Base-by-base conservation (phyloP, 1,140 invertebrate genomes). In the Trachelipus rathkii region DNA sequence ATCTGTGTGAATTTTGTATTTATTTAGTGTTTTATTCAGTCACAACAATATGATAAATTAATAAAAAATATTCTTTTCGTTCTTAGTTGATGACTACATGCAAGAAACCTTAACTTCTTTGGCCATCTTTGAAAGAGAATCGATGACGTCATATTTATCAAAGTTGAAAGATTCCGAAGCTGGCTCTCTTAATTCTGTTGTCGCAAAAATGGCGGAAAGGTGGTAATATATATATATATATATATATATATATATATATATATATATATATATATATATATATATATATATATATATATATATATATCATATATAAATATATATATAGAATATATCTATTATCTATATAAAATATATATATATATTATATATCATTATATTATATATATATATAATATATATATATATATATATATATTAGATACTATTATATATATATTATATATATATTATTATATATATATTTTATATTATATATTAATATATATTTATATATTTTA, bases 121-220 rank as follows among this genome's bases (percentile, higher is more conserved):
- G 73, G 33, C 60, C 9, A 76, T 76, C 7, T 76, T 71, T 21
- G 69, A 71, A 53, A 76, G 70, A 53, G 67, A 76, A 50, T n/a
- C 69, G 0, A 23, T 71, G 10, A 71, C 45, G 24, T 76, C 67
- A 13, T 70, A 66, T 24, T 43, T 71, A 19, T 44, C 69, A 68
- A 46, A 76, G n/a, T 0, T 76, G 13, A 45, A 76, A 44, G 45
- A 43, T 7, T n/a, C 13, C 23, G 24, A 71, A 11, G 67, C 69
- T 0, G 44, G 44, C 10, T 71, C 67, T 8, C 21, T 76, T 0
- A 21, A 71, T 45, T 50, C 50, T 21, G n/a, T 33, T 7, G 50
- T 76, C 0, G 1, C 8, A 0, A 66, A 44, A 21, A 71, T 71
- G 21, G 44, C 74, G 15, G 67, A 76, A 46, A 76, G 45, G 69